Base-by-base conservation (phyloP, 1,140 invertebrate genomes). In the Orussus abietinus region DNA sequence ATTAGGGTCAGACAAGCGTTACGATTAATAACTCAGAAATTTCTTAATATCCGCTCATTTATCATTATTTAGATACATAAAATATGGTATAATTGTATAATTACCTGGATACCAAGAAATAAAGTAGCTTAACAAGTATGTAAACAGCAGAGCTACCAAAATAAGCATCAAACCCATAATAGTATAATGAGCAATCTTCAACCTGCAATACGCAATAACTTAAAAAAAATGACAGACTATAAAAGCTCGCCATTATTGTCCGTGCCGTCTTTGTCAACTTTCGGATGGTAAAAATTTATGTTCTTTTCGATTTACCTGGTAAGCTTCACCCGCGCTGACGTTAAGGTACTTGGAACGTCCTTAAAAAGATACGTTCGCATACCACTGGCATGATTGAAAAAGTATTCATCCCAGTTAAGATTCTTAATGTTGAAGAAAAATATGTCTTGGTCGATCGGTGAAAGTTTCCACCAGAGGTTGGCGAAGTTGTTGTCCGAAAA, bases 401-500 rank as follows among this genome's bases (percentile, higher is more conserved):
- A 61, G 45, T 74, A 79, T 3, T 56, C 37, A 0, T 53, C 29
- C 77, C 78, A 81, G 21, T 70, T 48, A 1, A 80, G 31, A 13
- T 50, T 45, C 4, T 38, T 13, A 0, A 77, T 26, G 20, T 75
- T 59, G 26, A 79, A 77, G 14, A 68, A 21, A 39, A 76, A 79
- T 7, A 58, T 62, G 12, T 61, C 48, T 49, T 61, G 66, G 51
- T 84, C 82, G 4, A 62, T 45, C 0, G 57, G 42, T 20, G 60
- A 61, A 33, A 81, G 53, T 28, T 61, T 64, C 2, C 70, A 32
- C 62, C 69, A 75, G 4, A 84, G 60, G 22, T 59, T 63, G 5
- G 74, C 26, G 9, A 79, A 64, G 43, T 80, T 76, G 4, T 76
- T 62, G 49, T 77, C 79, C 2, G 57, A 51, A 52, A 83, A 85